phyloP scores from a whole-genome alignment of 1,140 invertebrate species.

The Kradibia gibbosae region DNA sequence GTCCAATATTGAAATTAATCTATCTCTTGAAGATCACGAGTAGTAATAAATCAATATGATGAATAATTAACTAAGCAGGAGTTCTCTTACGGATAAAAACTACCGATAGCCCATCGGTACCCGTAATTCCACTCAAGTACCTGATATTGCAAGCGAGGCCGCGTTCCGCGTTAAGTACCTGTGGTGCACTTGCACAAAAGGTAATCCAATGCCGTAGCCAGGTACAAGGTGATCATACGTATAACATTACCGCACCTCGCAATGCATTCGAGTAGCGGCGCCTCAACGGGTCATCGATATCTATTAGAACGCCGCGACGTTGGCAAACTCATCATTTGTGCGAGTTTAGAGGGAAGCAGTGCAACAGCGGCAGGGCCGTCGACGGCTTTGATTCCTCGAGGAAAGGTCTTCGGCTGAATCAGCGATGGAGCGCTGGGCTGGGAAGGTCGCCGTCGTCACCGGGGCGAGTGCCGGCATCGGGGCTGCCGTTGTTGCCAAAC shows the following conservation, averaged over 20 bases:
- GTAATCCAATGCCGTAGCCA: constrained; percentile 10
- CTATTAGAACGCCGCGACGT: no score
- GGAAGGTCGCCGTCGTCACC: constrained; percentile 74
- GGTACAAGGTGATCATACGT: not conserved
- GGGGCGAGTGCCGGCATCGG: constrained; percentile 76
- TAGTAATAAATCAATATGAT: no score
- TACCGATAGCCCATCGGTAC: no score
- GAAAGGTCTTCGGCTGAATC: not conserved
- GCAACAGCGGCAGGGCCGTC: no score
- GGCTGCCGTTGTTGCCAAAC: constrained; percentile 60
- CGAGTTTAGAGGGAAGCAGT: not conserved
- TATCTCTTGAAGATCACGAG: no score
- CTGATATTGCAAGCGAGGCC: constrained; percentile 23
- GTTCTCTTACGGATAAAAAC: no score
- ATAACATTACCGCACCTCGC: not conserved
- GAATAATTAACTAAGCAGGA: no score
- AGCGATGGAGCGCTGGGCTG: constrained; percentile 75
- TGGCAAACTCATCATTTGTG: no score
- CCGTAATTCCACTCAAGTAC: not conserved
- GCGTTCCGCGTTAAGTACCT: not conserved
- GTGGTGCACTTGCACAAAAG: no score
- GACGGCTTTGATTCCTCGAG: no score
- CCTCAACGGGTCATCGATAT: no score
- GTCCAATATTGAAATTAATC: no score
- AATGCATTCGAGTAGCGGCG: not conserved